Conservation (phyloP, 1,140 invertebrate species). For the Zaprionus ornatus region DNA sequence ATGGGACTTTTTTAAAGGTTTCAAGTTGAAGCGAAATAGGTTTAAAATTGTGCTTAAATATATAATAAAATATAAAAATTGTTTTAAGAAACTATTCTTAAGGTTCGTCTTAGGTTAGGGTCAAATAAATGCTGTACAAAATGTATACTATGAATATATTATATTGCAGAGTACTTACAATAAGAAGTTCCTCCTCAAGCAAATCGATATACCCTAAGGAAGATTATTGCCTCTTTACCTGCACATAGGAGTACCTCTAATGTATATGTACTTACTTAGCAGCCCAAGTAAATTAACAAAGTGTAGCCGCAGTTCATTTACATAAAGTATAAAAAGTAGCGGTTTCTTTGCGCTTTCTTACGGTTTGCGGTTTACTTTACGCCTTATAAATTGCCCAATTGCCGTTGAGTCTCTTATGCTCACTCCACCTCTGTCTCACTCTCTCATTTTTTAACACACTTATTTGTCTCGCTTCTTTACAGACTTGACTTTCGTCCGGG, state of each 20-base stretch:
- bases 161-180: too few species aligned
- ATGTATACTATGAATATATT: slow-evolving; percentile 32
- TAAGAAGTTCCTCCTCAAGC: too few species aligned
- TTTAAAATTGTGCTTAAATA: too few species aligned
- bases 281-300: slow-evolving; percentile 62
- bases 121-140: too few species aligned
- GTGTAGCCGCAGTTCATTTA: slow-evolving; percentile 65
- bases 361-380: neutral
- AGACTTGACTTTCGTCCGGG: slow-evolving; percentile 90
- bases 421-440: slow-evolving; percentile 14
- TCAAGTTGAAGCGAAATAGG: too few species aligned
- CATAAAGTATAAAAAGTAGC: slow-evolving; percentile 59
- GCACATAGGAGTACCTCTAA: slow-evolving; percentile 17
- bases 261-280: slow-evolving; percentile 9
- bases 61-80: too few species aligned
- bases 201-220: neutral
- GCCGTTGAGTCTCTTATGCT: neutral
- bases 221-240: neutral
- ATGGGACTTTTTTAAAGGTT: too few species aligned
- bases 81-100: too few species aligned
- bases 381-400: slow-evolving; percentile 40
- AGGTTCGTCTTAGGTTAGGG: too few species aligned
- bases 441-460: slow-evolving; percentile 5
- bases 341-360: slow-evolving; percentile 24
- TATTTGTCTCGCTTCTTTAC: slow-evolving; percentile 62